Evolutionary conservation across 2,797 vertebrate genomes (phyloP).

Genomic region (Oryzias sinensis): DNA sequence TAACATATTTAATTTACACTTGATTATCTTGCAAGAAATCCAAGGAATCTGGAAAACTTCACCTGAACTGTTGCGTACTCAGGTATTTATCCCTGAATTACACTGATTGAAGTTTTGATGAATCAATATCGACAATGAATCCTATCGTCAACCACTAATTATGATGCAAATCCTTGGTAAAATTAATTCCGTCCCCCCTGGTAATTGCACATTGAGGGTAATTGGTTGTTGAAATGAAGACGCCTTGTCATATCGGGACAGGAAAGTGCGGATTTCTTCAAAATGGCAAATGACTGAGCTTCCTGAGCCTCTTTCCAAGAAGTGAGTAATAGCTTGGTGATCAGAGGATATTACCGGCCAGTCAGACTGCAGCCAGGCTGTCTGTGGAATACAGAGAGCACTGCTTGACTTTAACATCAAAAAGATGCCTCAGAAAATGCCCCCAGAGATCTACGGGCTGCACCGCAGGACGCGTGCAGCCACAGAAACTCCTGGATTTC

Average conservation of each 20-base stretch:
- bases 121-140: too few species aligned
- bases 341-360: constrained; percentile 60
- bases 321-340: constrained; percentile 68
- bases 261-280: constrained; percentile 63
- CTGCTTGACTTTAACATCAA: constrained; percentile 70
- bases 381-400: constrained; percentile 58
- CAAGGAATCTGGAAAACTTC: too few species aligned
- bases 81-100: too few species aligned
- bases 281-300: constrained; percentile 61
- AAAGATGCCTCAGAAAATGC: constrained; percentile 58
- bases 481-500: constrained; percentile 37
- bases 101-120: too few species aligned
- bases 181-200: too few species aligned
- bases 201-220: too few species aligned
- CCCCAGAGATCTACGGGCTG: constrained; percentile 41
- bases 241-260: constrained; percentile 51
- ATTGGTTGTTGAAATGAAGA: constrained; percentile 44
- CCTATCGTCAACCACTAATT: too few species aligned
- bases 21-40: too few species aligned
- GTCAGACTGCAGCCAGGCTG: constrained; percentile 49
- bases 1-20: too few species aligned
- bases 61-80: too few species aligned
- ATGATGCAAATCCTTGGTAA: too few species aligned
- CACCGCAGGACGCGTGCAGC: constrained; percentile 37
- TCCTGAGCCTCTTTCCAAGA: constrained; percentile 56